Base-by-base conservation (phyloP, 2,113 vertebrate species). In the Eptesicus fuscus region DNA sequence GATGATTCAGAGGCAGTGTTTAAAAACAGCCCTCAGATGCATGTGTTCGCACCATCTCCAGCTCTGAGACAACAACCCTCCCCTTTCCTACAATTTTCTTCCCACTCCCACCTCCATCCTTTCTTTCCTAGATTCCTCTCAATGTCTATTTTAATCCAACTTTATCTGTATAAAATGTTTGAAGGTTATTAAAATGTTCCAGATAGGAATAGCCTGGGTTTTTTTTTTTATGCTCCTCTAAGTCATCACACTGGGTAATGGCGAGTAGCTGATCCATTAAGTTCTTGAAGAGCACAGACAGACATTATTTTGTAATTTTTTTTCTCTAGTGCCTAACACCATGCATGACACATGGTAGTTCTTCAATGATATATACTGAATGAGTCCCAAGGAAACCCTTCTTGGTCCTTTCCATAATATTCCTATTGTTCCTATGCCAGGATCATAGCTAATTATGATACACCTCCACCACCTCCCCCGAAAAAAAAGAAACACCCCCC, bases 1-100 rank as follows among this genome's bases (percentile, higher is more conserved):
- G 13, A 71, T 93, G 92, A 95, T 49, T 95, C 96, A 96, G 93
- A 71, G 49, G 69, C 74, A 73, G 37, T 87, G 86, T 96, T 97
- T 89, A 96, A 96, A 95, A 97, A 95, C 96, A 95, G 93, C 90
- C 30, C 74, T 87, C 47, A 28, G 28, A 49, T 6, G 40, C 87
- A 23, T 49, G 44, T 67, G 79, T 2, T 63, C 0, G 0, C 77
- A 76, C 49, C 40, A 80, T 70, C 47, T 61, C 56, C 40, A 70
- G 67, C 69, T 49, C 53, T 0, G 0, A 86, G 85, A 89, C 30
- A 78, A 76, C 89, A 87, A n/a, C 61, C 32, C 30, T 93, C 80
- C 70, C 63, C 13, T 40, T 76, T 89, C 42, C 93, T 70, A 56
- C 67, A 87, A 80, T 91, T 89, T 89, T 91, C 90, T 94, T 95